phyloP scores from a whole-genome alignment of 2,797 vertebrate genomes.

The Rhinogobio ventralis region DNA sequence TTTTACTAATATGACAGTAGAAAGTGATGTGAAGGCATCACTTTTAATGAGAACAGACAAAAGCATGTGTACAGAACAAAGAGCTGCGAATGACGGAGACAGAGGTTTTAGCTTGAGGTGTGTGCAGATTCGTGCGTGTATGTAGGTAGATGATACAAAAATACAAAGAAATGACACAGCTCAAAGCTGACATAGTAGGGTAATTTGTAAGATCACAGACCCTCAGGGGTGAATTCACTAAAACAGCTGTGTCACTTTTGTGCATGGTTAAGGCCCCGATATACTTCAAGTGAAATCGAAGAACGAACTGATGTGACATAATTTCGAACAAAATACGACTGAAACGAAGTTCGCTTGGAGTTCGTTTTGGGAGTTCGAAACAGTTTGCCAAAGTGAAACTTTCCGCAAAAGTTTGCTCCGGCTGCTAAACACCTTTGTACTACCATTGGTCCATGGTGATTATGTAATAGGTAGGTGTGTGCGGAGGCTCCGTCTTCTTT shows the following conservation, averaged over 20 bases:
- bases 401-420: no score
- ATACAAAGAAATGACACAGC: neutral
- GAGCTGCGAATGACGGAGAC: conserved; percentile 52
- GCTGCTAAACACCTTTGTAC: no score
- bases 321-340: no score
- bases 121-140: neutral
- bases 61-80: conserved; percentile 69
- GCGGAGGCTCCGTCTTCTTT: no score
- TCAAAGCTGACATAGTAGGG: conserved; percentile 5
- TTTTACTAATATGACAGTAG: conserved; percentile 78
- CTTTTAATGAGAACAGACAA: conserved; percentile 80
- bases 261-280: neutral
- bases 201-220: conserved; percentile 35
- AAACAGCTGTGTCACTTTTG: neutral
- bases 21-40: conserved; percentile 74
- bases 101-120: conserved; percentile 28
- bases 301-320: no score
- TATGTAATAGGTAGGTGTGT: no score
- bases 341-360: no score
- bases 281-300: no score
- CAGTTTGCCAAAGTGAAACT: no score
- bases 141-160: conserved; percentile 11
- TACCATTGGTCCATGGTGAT: no score
- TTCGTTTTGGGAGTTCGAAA: no score
- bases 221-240: neutral